Conservation (phyloP, 2,113 vertebrate species). For the Cyprinus carpio region DNA sequence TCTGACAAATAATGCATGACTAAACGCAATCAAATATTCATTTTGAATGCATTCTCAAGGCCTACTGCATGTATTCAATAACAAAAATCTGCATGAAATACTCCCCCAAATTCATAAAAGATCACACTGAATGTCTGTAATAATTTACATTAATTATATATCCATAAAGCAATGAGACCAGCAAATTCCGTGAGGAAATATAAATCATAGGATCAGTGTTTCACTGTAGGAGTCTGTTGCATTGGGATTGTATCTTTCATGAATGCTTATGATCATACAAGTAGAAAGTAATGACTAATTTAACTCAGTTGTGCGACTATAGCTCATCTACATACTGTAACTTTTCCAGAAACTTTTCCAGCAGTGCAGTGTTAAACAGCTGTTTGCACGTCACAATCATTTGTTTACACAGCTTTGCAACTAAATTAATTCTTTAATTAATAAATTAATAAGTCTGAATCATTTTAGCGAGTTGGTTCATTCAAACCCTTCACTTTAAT, state of each 20-base stretch:
- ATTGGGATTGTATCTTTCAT: background rate
- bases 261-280: background rate
- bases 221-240: too few species aligned
- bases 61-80: background rate
- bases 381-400: too few species aligned
- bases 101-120: background rate
- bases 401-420: too few species aligned
- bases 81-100: conserved; percentile 4
- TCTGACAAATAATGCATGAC: conserved; percentile 19
- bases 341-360: background rate
- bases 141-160: conserved; percentile 10
- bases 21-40: background rate
- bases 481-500: too few species aligned
- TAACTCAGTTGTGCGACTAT: background rate
- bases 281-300: background rate
- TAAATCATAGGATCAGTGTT: background rate
- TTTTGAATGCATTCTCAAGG: background rate
- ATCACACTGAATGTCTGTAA: conserved; percentile 4
- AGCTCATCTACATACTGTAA: background rate
- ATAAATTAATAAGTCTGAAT: background rate
- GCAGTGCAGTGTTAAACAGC: background rate
- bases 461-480: too few species aligned
- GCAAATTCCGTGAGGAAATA: background rate
- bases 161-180: background rate
- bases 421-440: too few species aligned